phyloP scores from a whole-genome alignment of 2,888 invertebrate genomes.

The Ichneumon xanthorius region DNA sequence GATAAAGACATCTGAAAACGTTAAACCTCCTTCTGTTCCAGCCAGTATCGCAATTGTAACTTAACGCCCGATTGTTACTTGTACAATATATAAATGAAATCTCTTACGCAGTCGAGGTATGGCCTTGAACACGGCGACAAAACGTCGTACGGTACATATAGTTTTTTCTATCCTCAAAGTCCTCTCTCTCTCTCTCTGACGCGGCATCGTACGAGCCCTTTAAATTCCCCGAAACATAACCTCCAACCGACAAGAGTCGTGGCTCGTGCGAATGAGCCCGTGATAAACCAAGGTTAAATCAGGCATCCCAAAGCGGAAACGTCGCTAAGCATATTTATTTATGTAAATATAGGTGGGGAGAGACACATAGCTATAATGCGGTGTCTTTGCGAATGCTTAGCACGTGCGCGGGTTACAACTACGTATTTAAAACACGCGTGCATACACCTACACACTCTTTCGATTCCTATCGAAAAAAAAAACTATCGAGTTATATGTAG shows the following conservation, averaged over 20 bases:
- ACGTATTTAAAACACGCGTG: constrained; percentile 60
- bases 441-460: constrained; percentile 41
- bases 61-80: neutral
- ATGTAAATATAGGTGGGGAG: constrained; percentile 58
- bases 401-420: constrained; percentile 65
- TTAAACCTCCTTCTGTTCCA: constrained; percentile 7
- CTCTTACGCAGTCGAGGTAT: constrained; percentile 7
- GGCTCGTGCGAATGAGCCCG: neutral
- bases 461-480: constrained; percentile 27
- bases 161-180: neutral
- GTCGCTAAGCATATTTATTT: constrained; percentile 66
- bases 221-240: constrained; percentile 38
- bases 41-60: constrained; percentile 13
- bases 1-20: constrained; percentile 30
- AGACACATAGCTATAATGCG: constrained; percentile 48
- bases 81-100: constrained; percentile 8
- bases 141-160: neutral
- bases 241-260: constrained; percentile 4
- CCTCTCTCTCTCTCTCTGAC: neutral
- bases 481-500: neutral
- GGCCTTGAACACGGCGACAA: neutral
- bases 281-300: constrained; percentile 60
- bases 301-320: constrained; percentile 66
- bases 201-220: constrained; percentile 1
- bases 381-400: constrained; percentile 60